Evolutionary conservation across 2,888 invertebrate genomes (phyloP).

Genomic region (Melieria omissa): DNA sequence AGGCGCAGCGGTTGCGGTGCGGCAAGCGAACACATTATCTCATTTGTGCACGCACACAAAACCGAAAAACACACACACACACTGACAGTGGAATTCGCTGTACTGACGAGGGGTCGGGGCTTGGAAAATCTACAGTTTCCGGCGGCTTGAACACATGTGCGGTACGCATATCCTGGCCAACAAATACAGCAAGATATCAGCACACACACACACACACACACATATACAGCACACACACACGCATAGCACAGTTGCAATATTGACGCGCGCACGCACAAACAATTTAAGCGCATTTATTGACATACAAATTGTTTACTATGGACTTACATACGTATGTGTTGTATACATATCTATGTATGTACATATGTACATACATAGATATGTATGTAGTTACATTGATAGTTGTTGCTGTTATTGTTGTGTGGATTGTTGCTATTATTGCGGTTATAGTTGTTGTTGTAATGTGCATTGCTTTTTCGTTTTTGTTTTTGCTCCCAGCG

Average conservation of each 20-base stretch:
- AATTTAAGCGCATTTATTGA: constrained; percentile 23
- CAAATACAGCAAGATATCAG: constrained; percentile 43
- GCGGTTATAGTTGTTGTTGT: background rate
- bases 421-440: background rate
- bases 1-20: background rate
- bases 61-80: background rate
- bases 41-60: background rate
- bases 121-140: no score
- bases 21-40: background rate
- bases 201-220: constrained; percentile 31
- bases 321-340: no score
- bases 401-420: background rate
- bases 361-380: no score
- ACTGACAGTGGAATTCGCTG: constrained; percentile 5
- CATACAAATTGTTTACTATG: background rate
- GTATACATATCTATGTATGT: no score
- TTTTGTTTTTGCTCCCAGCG: background rate
- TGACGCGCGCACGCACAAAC: constrained; percentile 22
- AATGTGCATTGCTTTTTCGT: background rate
- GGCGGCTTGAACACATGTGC: no score
- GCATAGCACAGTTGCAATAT: no score
- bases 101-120: no score
- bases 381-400: constrained; percentile 14
- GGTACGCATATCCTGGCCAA: constrained; percentile 38
- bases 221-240: background rate